Base-by-base conservation (phyloP, 2,888 invertebrate species). In the Sesamia inferens region DNA sequence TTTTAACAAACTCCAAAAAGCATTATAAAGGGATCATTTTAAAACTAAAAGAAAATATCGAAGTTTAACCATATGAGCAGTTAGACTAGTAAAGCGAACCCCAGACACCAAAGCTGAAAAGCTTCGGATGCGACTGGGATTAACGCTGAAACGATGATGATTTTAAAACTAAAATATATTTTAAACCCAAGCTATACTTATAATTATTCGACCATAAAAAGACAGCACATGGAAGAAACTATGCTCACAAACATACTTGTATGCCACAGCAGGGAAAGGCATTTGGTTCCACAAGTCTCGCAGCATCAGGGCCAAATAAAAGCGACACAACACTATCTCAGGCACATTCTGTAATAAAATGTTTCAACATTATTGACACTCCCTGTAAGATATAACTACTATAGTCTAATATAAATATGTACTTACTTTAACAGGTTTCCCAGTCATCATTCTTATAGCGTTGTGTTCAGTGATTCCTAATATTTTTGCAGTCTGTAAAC, bases 301-400 rank as follows among this genome's bases (percentile, higher is more conserved):
- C 78, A 99, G 94, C 95, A 99, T 98, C 79, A 99, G 92, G 13
- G 99, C 98, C 76, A 98, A 94, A 92, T 98, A 99, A 93, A 99
- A 98, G 67, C 99, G 97, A 85, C 97, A 97, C 74, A 98, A 87
- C n/a, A 98, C 96, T 58, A 90, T 92, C 85, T 97, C 96, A 0
- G 97, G 93, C 13, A 97, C 94, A 85, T 94, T 96, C 97, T 98
- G 88, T 22, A 22, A 68, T 10, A 7, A 73, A 54, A 74, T 5
- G 0, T 2, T 2, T 65, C 6, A 22, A 14, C 48, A 58, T 10
- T 48, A 24, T 24, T 19, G 13, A 19, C 24, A 47, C 19, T 13
- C 24, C 19, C 8, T 5, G 8, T 24, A 42, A 42, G 22, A 66
- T 57, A 6, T n/a, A 51, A 16, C n/a, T 39, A 4, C 39, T 10